Conservation (phyloP, 2,113 vertebrate genomes). For the Xiphophorus maculatus region DNA sequence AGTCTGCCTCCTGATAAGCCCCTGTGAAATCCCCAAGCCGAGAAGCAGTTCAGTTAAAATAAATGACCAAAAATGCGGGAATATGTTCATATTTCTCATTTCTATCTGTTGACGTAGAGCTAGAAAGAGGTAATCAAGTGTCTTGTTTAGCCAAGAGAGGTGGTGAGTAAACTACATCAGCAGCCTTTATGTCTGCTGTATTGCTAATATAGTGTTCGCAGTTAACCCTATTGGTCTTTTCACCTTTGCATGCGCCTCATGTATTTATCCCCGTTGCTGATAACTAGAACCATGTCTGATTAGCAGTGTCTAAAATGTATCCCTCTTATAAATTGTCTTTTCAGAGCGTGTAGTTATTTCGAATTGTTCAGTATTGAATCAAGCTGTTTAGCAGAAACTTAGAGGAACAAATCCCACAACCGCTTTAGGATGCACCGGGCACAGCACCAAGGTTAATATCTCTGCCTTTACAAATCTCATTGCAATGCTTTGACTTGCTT, state of each 20-base stretch:
- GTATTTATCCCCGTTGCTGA: slow-evolving; percentile 17
- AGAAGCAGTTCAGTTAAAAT: slow-evolving; percentile 64
- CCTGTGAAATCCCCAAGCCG: slow-evolving; percentile 57
- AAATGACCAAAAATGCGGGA: slow-evolving; percentile 55
- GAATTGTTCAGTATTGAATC: slow-evolving; percentile 35
- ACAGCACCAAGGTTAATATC: slow-evolving; percentile 21
- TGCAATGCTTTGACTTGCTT: slow-evolving; percentile 16
- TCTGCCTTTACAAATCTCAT: slow-evolving; percentile 24
- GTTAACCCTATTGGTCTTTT: slow-evolving; percentile 36
- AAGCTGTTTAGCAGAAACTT: slow-evolving; percentile 27
- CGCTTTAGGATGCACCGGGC: slow-evolving; percentile 17
- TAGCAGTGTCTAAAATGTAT: slow-evolving; percentile 60
- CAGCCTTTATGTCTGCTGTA: slow-evolving; percentile 1
- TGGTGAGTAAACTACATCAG: slow-evolving; percentile 8
- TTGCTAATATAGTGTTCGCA: slow-evolving; percentile 6
- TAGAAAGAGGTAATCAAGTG: slow-evolving; percentile 22
- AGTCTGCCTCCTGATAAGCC: slow-evolving; percentile 66
- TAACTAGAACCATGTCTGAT: slow-evolving; percentile 37
- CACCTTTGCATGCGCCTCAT: slow-evolving; percentile 22
- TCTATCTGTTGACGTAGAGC: slow-evolving; percentile 18
- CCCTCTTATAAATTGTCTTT: slow-evolving; percentile 46
- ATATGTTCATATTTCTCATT: slow-evolving; percentile 51
- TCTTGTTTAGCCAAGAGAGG: slow-evolving; percentile 2
- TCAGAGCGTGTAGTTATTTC: slow-evolving; percentile 55
- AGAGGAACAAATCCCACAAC: slow-evolving; percentile 7